phyloP scores from a whole-genome alignment of 2,888 invertebrate genomes.

The Altica lythri region DNA sequence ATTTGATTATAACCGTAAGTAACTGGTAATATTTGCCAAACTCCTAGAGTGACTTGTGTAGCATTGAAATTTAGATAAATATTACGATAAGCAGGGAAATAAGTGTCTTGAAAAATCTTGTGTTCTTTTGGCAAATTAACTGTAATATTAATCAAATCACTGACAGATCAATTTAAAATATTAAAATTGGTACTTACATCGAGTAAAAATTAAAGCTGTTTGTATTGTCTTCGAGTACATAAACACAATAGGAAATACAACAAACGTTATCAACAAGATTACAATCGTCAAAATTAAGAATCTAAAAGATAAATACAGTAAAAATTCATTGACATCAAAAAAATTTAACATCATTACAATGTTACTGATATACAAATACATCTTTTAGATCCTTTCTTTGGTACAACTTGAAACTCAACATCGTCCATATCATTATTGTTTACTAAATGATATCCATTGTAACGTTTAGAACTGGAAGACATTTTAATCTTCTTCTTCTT shows the following conservation, averaged over 20 bases:
- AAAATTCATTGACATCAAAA: constrained; percentile 25
- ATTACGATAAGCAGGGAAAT: constrained; percentile 67
- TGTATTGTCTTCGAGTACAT: constrained; percentile 72
- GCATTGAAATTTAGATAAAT: constrained; percentile 64
- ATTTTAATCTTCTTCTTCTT: too few relatives aligned
- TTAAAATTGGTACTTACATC: constrained; percentile 65
- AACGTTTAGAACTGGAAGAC: too few relatives aligned
- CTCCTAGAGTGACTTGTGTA: constrained; percentile 58
- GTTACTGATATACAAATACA: constrained; percentile 21
- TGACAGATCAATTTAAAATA: background rate
- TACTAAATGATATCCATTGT: constrained; percentile 39
- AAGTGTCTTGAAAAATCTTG: constrained; percentile 52
- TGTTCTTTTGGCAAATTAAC: constrained; percentile 41
- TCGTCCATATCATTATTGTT: constrained; percentile 34
- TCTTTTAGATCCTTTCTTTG: constrained; percentile 22
- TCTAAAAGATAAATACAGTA: constrained; percentile 33
- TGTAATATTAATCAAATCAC: constrained; percentile 30
- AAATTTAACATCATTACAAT: too few relatives aligned
- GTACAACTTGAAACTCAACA: constrained; percentile 23
- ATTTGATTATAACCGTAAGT: constrained; percentile 61
- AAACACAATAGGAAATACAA: constrained; percentile 71
- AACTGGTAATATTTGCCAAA: constrained; percentile 80
- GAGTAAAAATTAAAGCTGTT: constrained; percentile 71
- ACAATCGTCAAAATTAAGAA: constrained; percentile 41
- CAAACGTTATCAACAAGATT: constrained; percentile 65